Conservation (phyloP, 1,140 invertebrate species). For the Caenorhabditis remanei region DNA sequence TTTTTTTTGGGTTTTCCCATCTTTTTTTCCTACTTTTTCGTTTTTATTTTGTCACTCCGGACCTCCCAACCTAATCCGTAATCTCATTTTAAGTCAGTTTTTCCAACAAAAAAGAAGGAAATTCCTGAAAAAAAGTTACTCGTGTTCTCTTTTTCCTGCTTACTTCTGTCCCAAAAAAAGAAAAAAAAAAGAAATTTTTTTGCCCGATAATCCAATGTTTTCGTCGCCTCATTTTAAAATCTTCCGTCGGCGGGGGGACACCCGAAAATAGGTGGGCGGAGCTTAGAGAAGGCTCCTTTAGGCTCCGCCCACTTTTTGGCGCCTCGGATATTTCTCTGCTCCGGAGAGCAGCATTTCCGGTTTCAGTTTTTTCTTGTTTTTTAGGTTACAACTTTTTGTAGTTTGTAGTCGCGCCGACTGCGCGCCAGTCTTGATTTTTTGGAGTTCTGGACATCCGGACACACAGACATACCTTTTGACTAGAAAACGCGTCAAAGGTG, state of each 20-base stretch:
- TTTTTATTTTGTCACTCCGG: not conserved
- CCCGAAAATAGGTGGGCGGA: not conserved
- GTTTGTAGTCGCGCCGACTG: no score
- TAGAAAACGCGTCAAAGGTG: no score
- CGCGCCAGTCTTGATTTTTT: no score
- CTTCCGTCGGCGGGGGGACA: not conserved
- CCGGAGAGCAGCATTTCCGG: no score
- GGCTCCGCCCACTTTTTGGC: conserved; percentile 19
- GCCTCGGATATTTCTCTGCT: not conserved
- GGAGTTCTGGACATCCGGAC: no score
- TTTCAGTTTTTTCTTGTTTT: not conserved
- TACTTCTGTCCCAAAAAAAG: not conserved
- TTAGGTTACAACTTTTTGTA: no score
- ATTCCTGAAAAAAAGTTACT: not conserved
- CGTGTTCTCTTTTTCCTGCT: no score
- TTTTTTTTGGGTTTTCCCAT: not conserved
- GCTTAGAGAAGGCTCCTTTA: not conserved
- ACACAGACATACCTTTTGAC: no score
- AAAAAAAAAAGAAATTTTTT: not conserved
- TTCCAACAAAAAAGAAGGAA: no score
- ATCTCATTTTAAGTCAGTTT: not conserved
- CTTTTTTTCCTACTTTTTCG: not conserved
- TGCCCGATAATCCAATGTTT: not conserved
- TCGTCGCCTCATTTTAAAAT: not conserved
- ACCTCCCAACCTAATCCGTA: not conserved